Evolutionary conservation across 1,140 invertebrate genomes (phyloP).

Genomic region (Scaptomyza hsui): DNA sequence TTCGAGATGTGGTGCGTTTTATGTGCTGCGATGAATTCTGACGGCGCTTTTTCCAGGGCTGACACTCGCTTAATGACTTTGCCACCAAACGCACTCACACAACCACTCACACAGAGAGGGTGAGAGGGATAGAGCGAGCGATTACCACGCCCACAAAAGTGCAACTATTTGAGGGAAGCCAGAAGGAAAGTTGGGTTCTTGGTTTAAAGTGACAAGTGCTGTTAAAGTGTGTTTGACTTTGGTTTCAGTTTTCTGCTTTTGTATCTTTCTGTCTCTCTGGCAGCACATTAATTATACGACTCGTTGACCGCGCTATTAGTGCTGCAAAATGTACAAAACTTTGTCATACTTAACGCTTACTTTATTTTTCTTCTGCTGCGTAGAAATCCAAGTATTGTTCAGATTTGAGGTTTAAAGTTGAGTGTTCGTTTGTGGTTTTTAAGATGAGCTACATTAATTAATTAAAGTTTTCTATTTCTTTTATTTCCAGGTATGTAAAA

Average conservation of each 20-base stretch:
- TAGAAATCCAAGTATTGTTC: background rate
- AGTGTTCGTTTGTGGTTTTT: background rate
- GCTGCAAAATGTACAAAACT: conserved; percentile 74
- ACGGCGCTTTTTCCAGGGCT: conserved; percentile 65
- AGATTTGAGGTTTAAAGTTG: conserved; percentile 11
- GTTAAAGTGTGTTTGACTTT: conserved; percentile 68
- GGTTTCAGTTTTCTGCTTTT: conserved; percentile 60
- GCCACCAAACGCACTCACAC: conserved; percentile 27
- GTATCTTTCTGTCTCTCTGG: conserved; percentile 41
- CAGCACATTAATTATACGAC: conserved; percentile 77
- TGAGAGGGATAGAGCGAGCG: conserved; percentile 1
- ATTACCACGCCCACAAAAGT: conserved; percentile 59
- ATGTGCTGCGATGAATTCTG: conserved; percentile 80
- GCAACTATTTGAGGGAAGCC: conserved; percentile 59
- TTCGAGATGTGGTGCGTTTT: conserved; percentile 76
- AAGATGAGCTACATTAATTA: background rate
- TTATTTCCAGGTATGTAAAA: conserved; percentile 55
- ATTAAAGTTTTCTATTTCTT: conserved; percentile 26
- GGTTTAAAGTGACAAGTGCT: conserved; percentile 61
- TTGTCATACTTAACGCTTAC: conserved; percentile 58
- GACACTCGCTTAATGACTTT: conserved; percentile 72
- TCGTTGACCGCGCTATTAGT: conserved; percentile 78
- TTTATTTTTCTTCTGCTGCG: conserved; percentile 1
- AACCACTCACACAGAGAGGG: background rate
- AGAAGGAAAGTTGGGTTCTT: conserved; percentile 19